Base-by-base conservation (phyloP, 2,888 invertebrate species). In the Caenorhabditis imperialis region DNA sequence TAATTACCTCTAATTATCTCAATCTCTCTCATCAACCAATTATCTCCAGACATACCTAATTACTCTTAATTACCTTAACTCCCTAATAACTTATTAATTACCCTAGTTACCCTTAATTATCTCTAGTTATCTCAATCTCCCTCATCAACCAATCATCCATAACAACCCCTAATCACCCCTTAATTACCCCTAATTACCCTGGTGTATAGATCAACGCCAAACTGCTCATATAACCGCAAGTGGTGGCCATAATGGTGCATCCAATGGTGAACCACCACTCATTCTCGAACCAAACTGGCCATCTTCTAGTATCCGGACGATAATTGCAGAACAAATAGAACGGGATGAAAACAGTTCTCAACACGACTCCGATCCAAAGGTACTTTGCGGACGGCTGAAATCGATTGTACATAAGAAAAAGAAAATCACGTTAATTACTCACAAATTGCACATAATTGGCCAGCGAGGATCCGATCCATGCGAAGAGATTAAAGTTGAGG, bases 271-370 rank as follows among this genome's bases (percentile, higher is more conserved):
- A 85, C 51, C 67, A 69, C 82, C 82, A 85, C 88, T 98, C 97
- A 82, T 92, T 93, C 42, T 90, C 70, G 45, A 97, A 92, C 23
- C 92, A 88, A 10, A 75, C 75, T 10, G 63, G 60, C 70, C 70
- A 73, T 48, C 44, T 38, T 33, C 69, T 23, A 6, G 65, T 67
- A 16, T 60, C 60, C n/a, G 94, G 93, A 25, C 91, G 90, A 89
- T 96, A 98, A 89, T 98, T 97, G 90, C 96, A 96, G 54, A 95
- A 88, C 78, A 97, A 89, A 90, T 94, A 96, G 86, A 95, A 91
- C 0, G 98, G 98, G 80, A 99, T 92, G 89, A 94, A 93, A 0
- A 93, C 86, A 2, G 93, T 82, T 18, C 99, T 92, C 10, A 93
- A 84, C 2, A 92, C 84, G 0, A 94, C 92, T 1, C 93, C 92